Conservation (phyloP, 1,140 invertebrate species). For the Tetranychus urticae region DNA sequence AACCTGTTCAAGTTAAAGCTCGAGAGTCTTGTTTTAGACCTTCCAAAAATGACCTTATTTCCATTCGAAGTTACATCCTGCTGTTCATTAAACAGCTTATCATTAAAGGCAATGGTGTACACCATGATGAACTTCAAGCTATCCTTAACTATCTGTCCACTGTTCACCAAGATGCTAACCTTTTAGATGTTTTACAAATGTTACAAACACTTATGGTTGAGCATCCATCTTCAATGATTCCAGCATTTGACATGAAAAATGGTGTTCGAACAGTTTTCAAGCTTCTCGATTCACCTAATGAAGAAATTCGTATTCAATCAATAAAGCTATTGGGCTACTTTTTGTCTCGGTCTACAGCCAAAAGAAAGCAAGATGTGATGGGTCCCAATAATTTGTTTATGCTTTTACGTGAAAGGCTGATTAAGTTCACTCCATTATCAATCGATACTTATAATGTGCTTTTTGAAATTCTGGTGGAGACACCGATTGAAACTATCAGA, state of each 20-base stretch:
- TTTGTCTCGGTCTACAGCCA: constrained; percentile 32
- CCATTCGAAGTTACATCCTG: constrained; percentile 78
- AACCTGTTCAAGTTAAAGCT: constrained; percentile 1
- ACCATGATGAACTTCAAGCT: constrained; percentile 71
- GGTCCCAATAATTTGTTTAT: constrained; percentile 94
- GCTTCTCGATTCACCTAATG: constrained; percentile 74
- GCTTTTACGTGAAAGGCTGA: constrained; percentile 66
- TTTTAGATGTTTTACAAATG: constrained; percentile 92
- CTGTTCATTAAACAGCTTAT: constrained; percentile 88
- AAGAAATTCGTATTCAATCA: constrained; percentile 78
- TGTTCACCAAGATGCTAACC: constrained; percentile 90
- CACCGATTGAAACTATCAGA: not conserved
- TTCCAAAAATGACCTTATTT: constrained; percentile 72
- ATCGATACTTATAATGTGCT: constrained; percentile 73
- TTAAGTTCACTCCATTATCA: constrained; percentile 19
- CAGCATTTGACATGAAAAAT: constrained; percentile 89
- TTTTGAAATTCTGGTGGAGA: constrained; percentile 40
- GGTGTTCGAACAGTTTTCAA: constrained; percentile 92
- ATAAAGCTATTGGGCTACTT: constrained; percentile 61
- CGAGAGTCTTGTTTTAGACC: constrained; percentile 29
- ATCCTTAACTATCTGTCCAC: constrained; percentile 93
- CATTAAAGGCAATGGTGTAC: constrained; percentile 83
- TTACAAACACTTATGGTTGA: constrained; percentile 89
- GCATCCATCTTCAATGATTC: constrained; percentile 93
- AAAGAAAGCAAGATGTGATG: constrained; percentile 92